Conservation (phyloP, 2,113 vertebrate species). For the Nibea albiflora region DNA sequence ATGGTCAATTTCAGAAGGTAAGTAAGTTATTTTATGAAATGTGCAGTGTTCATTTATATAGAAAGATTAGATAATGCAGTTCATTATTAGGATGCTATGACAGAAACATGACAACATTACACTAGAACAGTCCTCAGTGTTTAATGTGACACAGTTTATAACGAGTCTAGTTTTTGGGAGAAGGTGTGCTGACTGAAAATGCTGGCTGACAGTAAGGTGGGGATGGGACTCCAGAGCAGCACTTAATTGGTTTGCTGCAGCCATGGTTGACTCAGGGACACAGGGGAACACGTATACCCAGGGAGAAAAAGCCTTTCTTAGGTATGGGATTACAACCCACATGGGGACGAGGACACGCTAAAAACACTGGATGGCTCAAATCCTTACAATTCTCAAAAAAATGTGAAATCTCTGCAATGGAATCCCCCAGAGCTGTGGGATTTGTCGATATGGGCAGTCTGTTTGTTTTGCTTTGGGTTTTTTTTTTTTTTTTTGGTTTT, state of each 20-base stretch:
- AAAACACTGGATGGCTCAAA: slow-evolving; percentile 19
- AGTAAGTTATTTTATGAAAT: neutral
- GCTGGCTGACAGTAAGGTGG: slow-evolving; percentile 44
- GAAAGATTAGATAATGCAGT: neutral
- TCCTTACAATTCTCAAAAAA: slow-evolving; percentile 18
- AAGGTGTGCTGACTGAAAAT: slow-evolving; percentile 43
- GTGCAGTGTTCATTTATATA: neutral
- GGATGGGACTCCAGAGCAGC: slow-evolving; percentile 24
- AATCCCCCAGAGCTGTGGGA: slow-evolving; percentile 18
- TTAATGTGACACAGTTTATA: neutral
- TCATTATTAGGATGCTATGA: slow-evolving; percentile 2
- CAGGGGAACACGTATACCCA: slow-evolving; percentile 31
- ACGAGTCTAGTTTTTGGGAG: neutral
- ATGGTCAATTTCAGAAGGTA: neutral
- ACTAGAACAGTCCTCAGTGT: neutral
- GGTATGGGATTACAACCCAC: slow-evolving; percentile 55
- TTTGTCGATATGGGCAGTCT: slow-evolving; percentile 29
- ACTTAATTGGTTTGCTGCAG: slow-evolving; percentile 63
- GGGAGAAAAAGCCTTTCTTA: slow-evolving; percentile 35
- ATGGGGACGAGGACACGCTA: slow-evolving; percentile 31
- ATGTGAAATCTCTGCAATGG: neutral
- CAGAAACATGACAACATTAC: neutral
- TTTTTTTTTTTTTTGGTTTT: too few species aligned
- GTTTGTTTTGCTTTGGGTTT: slow-evolving; percentile 9
- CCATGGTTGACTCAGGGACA: slow-evolving; percentile 41